These are phyloP conservation scores for Ptycholaimellus sp. DNA, from an alignment of 2,888 invertebrate species.

Conservation along the genomic window DNA sequence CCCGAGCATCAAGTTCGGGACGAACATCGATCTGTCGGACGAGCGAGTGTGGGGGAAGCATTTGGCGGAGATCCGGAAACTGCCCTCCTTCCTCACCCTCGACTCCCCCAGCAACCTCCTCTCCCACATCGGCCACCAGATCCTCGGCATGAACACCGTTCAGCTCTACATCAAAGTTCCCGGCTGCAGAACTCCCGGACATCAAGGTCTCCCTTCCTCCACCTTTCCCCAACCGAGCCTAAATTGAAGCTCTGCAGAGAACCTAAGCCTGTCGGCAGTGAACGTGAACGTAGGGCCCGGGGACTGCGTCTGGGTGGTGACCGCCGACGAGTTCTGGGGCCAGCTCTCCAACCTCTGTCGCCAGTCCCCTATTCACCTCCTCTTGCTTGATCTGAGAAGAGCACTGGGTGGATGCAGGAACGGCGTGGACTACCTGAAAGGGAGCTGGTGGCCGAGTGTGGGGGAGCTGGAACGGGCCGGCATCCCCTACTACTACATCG, in stretches of 20 bases:
- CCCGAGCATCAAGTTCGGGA: conserved; percentile 61
- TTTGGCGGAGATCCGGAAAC: conserved; percentile 72
- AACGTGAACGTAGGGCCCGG: conserved; percentile 98
- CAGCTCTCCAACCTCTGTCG: conserved; percentile 74
- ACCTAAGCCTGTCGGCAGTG: conserved; percentile 72
- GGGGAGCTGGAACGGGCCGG: conserved; percentile 78
- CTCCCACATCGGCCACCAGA: conserved; percentile 90
- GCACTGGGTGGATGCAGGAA: too few species aligned
- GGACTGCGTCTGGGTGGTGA: conserved; percentile 98
- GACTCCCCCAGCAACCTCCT: conserved; percentile 96
- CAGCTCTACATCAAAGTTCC: conserved; percentile 84
- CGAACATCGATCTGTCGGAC: conserved; percentile 93
- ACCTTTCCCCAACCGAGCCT: too few species aligned
- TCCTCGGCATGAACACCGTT: conserved; percentile 96
- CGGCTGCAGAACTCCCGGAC: conserved; percentile 42
- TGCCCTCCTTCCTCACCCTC: conserved; percentile 88
- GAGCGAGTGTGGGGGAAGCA: conserved; percentile 84
- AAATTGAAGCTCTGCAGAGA: too few species aligned
- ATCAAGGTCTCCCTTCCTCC: too few species aligned
- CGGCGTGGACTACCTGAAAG: conserved; percentile 47
- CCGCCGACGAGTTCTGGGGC: conserved; percentile 94
- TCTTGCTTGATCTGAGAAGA: too few species aligned
- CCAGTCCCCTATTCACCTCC: too few species aligned
- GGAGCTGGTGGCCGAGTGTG: conserved; percentile 93
- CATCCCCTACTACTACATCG: conserved; percentile 75